A percentile compares a stretch with the other conserved stretches of the same genome.
Evolutionary conservation across 2,113 vertebrate species (phyloP).

Genomic region (Pedionomus torquatus): DNA sequence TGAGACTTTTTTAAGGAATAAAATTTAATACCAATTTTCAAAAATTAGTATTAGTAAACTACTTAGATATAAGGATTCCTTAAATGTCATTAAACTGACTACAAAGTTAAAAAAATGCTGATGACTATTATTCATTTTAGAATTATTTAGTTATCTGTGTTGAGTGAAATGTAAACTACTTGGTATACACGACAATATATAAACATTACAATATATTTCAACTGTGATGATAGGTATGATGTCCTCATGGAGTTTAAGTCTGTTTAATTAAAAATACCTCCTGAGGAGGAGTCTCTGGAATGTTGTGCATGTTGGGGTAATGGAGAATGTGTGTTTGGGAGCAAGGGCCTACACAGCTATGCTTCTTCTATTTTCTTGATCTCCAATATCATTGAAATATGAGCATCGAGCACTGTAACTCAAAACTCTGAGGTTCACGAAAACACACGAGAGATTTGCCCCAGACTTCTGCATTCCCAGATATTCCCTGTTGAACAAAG

Average conservation of each 20-base stretch:
- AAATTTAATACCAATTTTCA: neutral
- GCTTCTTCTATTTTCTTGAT: neutral
- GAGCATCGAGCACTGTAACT: neutral
- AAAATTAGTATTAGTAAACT: neutral
- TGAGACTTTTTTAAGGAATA: neutral
- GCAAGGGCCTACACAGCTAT: neutral
- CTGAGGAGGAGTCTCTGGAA: neutral
- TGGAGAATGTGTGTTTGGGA: neutral
- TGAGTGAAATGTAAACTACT: neutral
- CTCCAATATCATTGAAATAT: neutral
- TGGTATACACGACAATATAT: neutral
- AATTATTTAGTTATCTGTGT: neutral
- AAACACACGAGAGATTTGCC: neutral
- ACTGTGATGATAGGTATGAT: neutral
- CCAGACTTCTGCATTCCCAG: neutral
- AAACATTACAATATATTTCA: neutral
- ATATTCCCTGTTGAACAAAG: neutral
- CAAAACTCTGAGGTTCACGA: neutral
- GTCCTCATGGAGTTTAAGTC: neutral
- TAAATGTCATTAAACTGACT: neutral
- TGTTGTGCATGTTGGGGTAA: neutral
- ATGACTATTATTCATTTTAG: neutral
- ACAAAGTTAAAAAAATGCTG: neutral
- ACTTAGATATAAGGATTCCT: neutral
- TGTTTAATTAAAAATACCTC: neutral